A percentile compares a stretch with the other conserved stretches of the same genome.
Conservation (phyloP, 2,888 invertebrate species). For the Abrostola triplasia region DNA sequence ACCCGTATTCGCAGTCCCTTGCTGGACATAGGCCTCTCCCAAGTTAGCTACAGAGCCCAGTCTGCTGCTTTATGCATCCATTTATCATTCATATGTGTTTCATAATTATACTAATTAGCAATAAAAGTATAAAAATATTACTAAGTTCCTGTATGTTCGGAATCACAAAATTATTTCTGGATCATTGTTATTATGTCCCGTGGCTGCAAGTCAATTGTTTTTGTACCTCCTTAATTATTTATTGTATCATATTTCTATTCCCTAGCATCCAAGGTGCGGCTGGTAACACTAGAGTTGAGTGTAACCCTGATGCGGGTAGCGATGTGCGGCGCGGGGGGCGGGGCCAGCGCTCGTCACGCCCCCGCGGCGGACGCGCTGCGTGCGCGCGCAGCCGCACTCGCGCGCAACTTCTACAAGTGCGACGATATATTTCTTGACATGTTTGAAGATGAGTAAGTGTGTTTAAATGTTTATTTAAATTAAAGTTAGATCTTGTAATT, state of each 20-base stretch:
- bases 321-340: conserved; percentile 89
- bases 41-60: too few relatives aligned
- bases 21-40: too few relatives aligned
- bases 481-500: too few relatives aligned
- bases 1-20: too few relatives aligned
- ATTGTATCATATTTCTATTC: conserved; percentile 17
- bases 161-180: too few relatives aligned
- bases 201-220: not conserved
- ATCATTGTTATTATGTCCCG: not conserved
- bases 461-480: too few relatives aligned
- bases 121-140: too few relatives aligned
- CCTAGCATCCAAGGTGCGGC: conserved; percentile 94
- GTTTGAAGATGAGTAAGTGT: conserved; percentile 97
- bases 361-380: conserved; percentile 88
- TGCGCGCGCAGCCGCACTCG: conserved; percentile 93
- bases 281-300: conserved; percentile 97
- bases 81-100: too few relatives aligned
- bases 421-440: conserved; percentile 99
- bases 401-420: conserved; percentile 98
- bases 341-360: conserved; percentile 88
- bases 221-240: not conserved
- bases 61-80: too few relatives aligned
- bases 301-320: conserved; percentile 91
- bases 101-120: too few relatives aligned
- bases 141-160: too few relatives aligned